Evolutionary conservation across 2,797 vertebrate genomes (phyloP), one percentile per base, ranked within the genome.

Genomic region (Oceanodroma leucorhoa): DNA sequence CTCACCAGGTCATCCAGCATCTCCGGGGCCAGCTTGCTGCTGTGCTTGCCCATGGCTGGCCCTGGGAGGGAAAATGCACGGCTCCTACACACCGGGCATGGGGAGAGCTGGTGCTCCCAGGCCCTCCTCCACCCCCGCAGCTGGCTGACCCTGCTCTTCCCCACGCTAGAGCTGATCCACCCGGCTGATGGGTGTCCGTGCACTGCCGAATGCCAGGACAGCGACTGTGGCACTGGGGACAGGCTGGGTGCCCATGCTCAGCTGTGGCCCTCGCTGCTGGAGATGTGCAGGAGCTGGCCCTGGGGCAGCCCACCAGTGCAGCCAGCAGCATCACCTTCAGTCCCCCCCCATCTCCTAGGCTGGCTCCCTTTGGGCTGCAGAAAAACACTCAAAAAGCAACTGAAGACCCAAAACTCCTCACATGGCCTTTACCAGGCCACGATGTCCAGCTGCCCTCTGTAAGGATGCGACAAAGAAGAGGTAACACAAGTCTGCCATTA

Each of bases 21-120:
- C 98, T 99, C 99, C 0, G 99, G 99, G 79, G 99, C 99, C 97
- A 99, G 98, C 84, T 99, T 99, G 97, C 99, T 99, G 98, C 99
- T 99, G 96, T 99, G 99, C 97, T 99, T 99, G 95, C 99, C 99
- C 99, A 99, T 99, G 94, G 96, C 97, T 95, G 94, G 64, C 90
- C 94, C 97, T 98, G 94, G 29, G 36, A 70, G 71, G 64, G 61
- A 38, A 50, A 76, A 58, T 6, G 16, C 27, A 24, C 0, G 0
- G 61, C n/a, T 86, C 41, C 43, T 50, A 8, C 11, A 6, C 46
- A 14, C 5, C 2, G 0, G 75, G 41, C 13, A 54, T 0, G 0
- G 54, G 24, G 57, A 48, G 5, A 11, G n/a, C 32, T 40, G 71
- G 14, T 41, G 19, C 14, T 46, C 2, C 53, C 67, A 9, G n/a